These are phyloP conservation scores for Ectobius pallidus DNA, from an alignment of 2,888 invertebrate genomes.

Conservation along the genomic window DNA sequence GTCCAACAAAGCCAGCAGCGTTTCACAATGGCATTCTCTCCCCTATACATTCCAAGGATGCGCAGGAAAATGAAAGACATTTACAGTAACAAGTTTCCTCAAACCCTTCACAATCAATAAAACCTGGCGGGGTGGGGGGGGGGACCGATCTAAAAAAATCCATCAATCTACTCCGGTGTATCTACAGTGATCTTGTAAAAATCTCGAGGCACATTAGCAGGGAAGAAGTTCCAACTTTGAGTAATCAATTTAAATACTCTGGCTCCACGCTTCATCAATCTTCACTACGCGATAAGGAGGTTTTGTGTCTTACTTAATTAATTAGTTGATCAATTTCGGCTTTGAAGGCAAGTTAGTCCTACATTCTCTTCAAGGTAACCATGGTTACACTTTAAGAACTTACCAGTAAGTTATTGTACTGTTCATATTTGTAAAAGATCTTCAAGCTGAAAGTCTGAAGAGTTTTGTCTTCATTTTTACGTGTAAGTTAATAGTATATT, in stretches of 20 bases:
- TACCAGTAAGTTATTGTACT: too few species aligned
- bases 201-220: not conserved
- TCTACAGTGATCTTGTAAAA: not conserved
- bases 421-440: too few species aligned
- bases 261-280: constrained; percentile 6
- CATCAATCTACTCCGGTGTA: constrained; percentile 8
- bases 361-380: too few species aligned
- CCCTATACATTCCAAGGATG: not conserved
- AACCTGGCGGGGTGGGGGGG: too few species aligned
- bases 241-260: not conserved
- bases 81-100: not conserved
- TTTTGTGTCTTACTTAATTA: not conserved
- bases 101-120: constrained; percentile 10
- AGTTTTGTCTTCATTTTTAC: too few species aligned
- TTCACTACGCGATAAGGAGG: not conserved
- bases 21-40: not conserved
- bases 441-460: too few species aligned
- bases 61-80: constrained; percentile 18
- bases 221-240: not conserved
- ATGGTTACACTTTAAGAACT: too few species aligned
- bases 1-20: not conserved
- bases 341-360: not conserved
- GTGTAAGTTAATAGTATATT: too few species aligned
- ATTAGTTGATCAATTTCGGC: not conserved
- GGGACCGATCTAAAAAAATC: not conserved